Percentiles rank a stretch among this genome's conserved stretches.
Conservation (phyloP, 2,797 vertebrate genomes). For the Anolis apletophallus region DNA sequence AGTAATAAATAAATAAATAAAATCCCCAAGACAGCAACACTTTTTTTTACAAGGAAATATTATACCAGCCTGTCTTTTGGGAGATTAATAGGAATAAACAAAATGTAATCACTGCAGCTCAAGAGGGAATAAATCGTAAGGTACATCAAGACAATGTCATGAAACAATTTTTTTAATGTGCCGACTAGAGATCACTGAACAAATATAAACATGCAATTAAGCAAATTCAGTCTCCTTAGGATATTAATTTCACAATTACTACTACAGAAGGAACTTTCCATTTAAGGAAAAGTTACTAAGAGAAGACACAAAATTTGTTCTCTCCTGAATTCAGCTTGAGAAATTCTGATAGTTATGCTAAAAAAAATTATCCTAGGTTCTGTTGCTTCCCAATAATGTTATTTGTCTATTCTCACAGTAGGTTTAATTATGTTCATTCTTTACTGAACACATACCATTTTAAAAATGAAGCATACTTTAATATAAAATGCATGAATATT, state of each 20-base stretch:
- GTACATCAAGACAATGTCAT: background rate
- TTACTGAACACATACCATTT: too few species aligned
- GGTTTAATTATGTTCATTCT: background rate
- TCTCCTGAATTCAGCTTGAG: too few species aligned
- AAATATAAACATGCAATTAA: conserved; percentile 7
- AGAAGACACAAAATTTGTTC: background rate
- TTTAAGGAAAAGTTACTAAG: background rate
- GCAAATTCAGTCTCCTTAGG: background rate
- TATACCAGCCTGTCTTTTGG: background rate
- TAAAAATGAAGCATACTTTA: background rate
- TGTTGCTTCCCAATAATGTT: background rate
- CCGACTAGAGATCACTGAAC: background rate
- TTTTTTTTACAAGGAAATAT: background rate
- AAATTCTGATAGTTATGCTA: too few species aligned
- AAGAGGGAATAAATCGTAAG: background rate
- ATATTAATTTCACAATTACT: background rate
- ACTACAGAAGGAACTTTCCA: background rate
- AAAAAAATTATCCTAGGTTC: too few species aligned
- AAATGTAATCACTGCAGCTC: background rate
- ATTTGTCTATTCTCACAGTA: background rate
- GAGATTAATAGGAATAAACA: background rate
- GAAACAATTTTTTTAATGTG: background rate
- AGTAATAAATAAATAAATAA: too few species aligned
- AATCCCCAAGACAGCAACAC: background rate
- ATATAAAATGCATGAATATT: background rate